Base-by-base conservation (phyloP, 2,113 vertebrate genomes). In the Sturnus vulgaris region DNA sequence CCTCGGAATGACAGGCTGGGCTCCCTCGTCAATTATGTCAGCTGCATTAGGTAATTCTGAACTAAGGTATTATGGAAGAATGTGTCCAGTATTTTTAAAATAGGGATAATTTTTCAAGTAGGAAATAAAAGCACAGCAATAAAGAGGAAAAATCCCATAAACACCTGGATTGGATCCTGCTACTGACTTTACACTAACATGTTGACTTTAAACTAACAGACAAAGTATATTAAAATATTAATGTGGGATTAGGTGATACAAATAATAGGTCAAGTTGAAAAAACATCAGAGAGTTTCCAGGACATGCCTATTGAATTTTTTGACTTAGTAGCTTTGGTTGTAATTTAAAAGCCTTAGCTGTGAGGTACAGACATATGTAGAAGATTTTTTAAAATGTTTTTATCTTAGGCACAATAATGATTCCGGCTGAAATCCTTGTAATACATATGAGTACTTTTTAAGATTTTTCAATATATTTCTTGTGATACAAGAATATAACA, bases 221-320 rank as follows among this genome's bases (percentile, higher is more conserved):
- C 46, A 88, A 82, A 72, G 9, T 90, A 42, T 82, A 87, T 95
- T 98, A 96, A 97, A 97, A 96, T 97, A 96, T 95, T 96, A 95
- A 95, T 89, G 57, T 65, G 66, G 63, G 86, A 94, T 97, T 95
- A 86, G 81, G 82, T 71, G 87, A 47, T 79, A 53, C 56, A 93
- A 95, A 86, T 66, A 93, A 83, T 57, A 83, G 89, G 57, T 82
- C 76, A 89, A 49, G 42, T 18, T 83, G 53, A 77, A 81, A 88
- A 93, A 96, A 97, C 65, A 92, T 94, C 66, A 94, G 90, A 92
- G 64, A 80, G 66, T 95, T 91, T 80, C 65, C 11, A 76, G 52
- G 42, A 79, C 33, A 68, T 1, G 8, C 47, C 69, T 93, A n/a
- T 39, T 82, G 63, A 88, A 56, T 92, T 86, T 19, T 92, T 84